These are phyloP conservation scores for Epizoanthus stellaris DNA, from an alignment of 92 coral and sea anemone species.

Conservation along the genomic window DNA sequence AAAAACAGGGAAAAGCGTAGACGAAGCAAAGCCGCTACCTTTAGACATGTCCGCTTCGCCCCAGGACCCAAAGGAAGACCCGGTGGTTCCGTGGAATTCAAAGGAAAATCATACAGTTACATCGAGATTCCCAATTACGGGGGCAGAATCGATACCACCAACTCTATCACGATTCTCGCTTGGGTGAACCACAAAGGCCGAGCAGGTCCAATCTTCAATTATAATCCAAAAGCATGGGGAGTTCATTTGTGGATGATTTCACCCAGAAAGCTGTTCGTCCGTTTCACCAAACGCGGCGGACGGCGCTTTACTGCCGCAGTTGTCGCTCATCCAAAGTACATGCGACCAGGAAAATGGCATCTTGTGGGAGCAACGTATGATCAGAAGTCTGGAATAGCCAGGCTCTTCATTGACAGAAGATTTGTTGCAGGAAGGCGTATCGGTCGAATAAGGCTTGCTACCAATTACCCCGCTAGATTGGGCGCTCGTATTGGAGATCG, in stretches of 20 bases:
- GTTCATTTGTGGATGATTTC: slow-evolving; percentile 79
- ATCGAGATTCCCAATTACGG: slow-evolving; percentile 67
- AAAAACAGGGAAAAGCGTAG: slow-evolving; percentile 53
- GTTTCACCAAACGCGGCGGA: slow-evolving; percentile 66
- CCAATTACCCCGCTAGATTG: slow-evolving; percentile 17
- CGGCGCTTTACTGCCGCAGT: slow-evolving; percentile 47
- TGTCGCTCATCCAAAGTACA: neutral
- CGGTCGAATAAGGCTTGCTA: slow-evolving; percentile 34
- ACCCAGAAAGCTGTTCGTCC: slow-evolving; percentile 59
- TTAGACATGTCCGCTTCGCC: slow-evolving; percentile 54
- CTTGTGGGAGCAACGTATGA: slow-evolving; percentile 20
- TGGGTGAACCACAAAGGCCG: slow-evolving; percentile 73
- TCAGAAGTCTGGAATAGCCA: neutral
- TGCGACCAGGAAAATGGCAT: slow-evolving; percentile 14
- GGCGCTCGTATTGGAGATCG: slow-evolving; percentile 13
- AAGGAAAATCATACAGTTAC: slow-evolving; percentile 76
- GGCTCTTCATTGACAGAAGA: slow-evolving; percentile 15
- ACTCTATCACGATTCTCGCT: slow-evolving; percentile 78
- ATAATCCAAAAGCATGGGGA: slow-evolving; percentile 77
- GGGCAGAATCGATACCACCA: slow-evolving; percentile 55
- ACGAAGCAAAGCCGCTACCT: slow-evolving; percentile 60
- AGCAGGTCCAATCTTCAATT: slow-evolving; percentile 79
- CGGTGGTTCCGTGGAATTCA: slow-evolving; percentile 70
- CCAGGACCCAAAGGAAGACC: slow-evolving; percentile 64
- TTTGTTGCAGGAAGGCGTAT: neutral